Evolutionary conservation across 2,113 vertebrate genomes (phyloP), one percentile per base, ranked within the genome.

Genomic region (Indicator maculatus): DNA sequence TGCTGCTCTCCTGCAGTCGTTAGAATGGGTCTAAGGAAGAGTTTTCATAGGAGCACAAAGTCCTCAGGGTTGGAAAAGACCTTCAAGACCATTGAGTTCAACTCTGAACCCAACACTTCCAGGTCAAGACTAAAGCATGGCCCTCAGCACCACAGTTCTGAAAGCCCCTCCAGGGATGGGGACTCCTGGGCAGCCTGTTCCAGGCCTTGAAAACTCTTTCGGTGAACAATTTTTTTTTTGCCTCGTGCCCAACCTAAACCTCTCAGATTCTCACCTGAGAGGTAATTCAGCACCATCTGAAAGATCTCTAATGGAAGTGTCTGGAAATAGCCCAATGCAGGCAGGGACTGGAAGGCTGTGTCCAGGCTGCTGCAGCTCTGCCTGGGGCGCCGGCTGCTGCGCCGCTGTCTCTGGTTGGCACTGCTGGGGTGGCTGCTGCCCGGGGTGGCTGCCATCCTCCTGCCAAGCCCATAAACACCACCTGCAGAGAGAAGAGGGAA

Each of bases 271-370:
- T 97, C 75, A 98, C 98, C 98, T 97, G 98, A 92, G n/a, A 98
- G 96, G 55, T 97, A 98, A 66, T 93, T 97, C 93, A 99, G 70
- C 44, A 99, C 96, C 95, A 98, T 96, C n/a, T 98, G 96, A 27
- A 99, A 98, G 85, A 99, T 97, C 96, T 99, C 99, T 8, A 98
- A 7, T 6, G 99, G 99, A 3, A 99, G 97, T 0, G 41, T 56
- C 91, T 97, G 96, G 78, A 99, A 98, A 84, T 97, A 55, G 2
- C 98, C 97, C 56, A 98, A 95, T 0, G 94, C 89, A 85, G 97
- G 91, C 47, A 52, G 83, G 16, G 77, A 44, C 16, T 87, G 97
- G 92, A 96, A 89, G 19, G 97, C 95, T 36, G 93, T 93, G 78
- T 71, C 76, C 66, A 59, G 16, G 58, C 5, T 39, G 36, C 24